Conservation (phyloP, 2,888 invertebrate genomes). For the Nomada lathburiana region DNA sequence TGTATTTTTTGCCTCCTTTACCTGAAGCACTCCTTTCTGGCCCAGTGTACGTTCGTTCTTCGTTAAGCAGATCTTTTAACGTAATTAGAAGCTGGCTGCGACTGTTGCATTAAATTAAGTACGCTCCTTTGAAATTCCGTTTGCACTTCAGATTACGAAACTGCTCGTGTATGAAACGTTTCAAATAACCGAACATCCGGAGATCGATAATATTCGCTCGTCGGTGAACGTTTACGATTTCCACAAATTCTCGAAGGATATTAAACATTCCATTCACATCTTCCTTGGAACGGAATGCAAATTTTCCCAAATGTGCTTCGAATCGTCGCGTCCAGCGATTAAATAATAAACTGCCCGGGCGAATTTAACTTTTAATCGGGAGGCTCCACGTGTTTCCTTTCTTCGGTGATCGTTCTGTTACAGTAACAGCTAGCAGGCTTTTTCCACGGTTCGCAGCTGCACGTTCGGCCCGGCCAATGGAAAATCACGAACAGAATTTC, state of each 20-base stretch:
- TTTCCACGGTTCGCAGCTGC: slow-evolving; percentile 21
- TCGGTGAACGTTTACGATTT: too few relatives aligned
- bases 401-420: not conserved
- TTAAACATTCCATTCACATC: too few relatives aligned
- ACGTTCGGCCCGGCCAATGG: too few relatives aligned
- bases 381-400: slow-evolving; percentile 21
- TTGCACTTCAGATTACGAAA: not conserved
- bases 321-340: too few relatives aligned
- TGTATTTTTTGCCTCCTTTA: not conserved
- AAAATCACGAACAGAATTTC: slow-evolving; percentile 54
- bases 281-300: too few relatives aligned
- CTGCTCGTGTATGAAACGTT: not conserved
- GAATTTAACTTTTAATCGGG: not conserved
- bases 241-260: too few relatives aligned
- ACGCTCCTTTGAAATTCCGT: not conserved
- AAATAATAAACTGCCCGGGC: not conserved
- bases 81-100: slow-evolving; percentile 5
- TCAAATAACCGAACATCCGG: not conserved
- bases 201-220: not conserved
- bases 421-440: slow-evolving; percentile 35
- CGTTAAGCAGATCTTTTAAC: slow-evolving; percentile 12
- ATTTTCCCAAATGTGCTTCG: too few relatives aligned
- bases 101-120: slow-evolving; percentile 7
- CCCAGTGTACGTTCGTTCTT: not conserved
- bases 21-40: not conserved